Conservation (phyloP, 64 coral and sea anemone species). For the Stichodactyla helianthus region DNA sequence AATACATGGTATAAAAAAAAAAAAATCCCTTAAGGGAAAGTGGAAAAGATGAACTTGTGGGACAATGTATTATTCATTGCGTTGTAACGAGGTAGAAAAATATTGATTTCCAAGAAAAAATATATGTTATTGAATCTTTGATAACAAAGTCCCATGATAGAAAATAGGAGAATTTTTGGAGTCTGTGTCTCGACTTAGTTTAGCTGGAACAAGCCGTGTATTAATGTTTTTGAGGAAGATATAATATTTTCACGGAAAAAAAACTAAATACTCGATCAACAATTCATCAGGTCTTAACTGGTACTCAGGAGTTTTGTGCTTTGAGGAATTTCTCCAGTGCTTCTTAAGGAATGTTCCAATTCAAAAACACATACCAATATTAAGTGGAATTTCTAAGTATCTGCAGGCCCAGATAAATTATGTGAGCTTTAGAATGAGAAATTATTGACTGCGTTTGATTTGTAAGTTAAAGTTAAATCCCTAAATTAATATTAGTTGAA, state of each 20-base stretch:
- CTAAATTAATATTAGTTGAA: not conserved
- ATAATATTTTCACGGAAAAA: too few relatives aligned
- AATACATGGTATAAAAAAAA: not conserved
- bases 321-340: too few relatives aligned
- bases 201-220: too few relatives aligned
- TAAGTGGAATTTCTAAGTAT: not conserved
- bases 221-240: too few relatives aligned
- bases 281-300: too few relatives aligned
- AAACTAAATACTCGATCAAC: too few relatives aligned
- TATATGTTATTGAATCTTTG: too few relatives aligned
- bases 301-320: too few relatives aligned
- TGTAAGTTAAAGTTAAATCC: not conserved
- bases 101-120: not conserved
- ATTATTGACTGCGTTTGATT: not conserved
- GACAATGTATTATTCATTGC: not conserved
- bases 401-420: not conserved
- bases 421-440: not conserved
- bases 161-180: not conserved
- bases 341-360: too few relatives aligned
- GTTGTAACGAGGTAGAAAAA: not conserved
- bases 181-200: too few relatives aligned
- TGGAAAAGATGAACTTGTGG: not conserved
- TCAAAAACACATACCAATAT: too few relatives aligned
- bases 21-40: not conserved
- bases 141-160: not conserved